Evolutionary conservation across 2,888 invertebrate genomes (phyloP), one percentile per base, ranked within the genome.

Genomic region (Liposcelis brunnea): DNA sequence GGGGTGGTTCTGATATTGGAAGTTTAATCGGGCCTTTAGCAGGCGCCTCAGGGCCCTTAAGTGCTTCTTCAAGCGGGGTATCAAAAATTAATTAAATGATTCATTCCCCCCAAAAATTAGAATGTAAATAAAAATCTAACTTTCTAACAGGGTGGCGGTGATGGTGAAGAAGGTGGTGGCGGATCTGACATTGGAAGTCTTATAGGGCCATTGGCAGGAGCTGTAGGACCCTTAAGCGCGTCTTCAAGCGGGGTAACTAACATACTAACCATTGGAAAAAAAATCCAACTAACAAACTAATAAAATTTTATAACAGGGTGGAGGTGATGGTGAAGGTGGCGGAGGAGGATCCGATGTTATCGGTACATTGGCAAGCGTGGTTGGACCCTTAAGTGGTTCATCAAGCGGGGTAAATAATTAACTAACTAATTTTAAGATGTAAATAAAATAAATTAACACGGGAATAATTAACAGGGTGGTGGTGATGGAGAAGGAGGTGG

Each of bases 141-240:
- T n/a, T n/a, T n/a, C n/a, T n/a, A n/a, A n/a, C n/a, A n/a, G n/a
- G n/a, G 14, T 10, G 37, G 37, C 8, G 37, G 14, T 7, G 37
- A 36, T 10, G 37, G 37, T 15, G 37, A 36, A 15, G n/a, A n/a
- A n/a, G n/a, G 26, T 6, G 40, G 40, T 5, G 40, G 40, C 4
- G 40, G 40, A n/a, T 40, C 40, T 7, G 40, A 40, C 11, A 8
- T 26, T 26, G 26, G 26, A 26, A 26, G 26, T 26, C 15, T 40
- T 40, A 12, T 40, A 19, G 40, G 40, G 19, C 12, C 40, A n/a
- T 21, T 40, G 18, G 19, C 40, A 19, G 40, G 40, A 19, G 19
- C 21, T 16, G 4, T 40, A 21, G 40, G 16, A 3, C 40, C 40
- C 15, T 19, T 40, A 21, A 40, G 40, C 21, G 15, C 16, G 6